Evolutionary conservation across 2,113 vertebrate genomes (phyloP), one percentile per base, ranked within the genome.

Genomic region (Gobiocypris rarus): DNA sequence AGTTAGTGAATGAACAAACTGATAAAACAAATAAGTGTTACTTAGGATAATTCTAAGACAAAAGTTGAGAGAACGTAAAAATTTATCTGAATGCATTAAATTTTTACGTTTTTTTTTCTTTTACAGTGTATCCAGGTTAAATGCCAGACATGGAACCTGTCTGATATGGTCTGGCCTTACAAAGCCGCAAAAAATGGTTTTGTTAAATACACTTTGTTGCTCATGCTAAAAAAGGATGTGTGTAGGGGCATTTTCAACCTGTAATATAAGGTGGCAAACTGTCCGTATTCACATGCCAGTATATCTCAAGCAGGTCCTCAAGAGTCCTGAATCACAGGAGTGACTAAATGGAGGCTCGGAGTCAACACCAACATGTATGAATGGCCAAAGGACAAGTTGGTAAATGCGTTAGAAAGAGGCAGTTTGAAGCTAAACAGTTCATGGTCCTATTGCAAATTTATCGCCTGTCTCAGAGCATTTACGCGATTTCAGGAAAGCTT

Each of bases 361-460:
- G 81, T 82, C 87, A 88, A 82, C 7, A 84, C 45, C 43, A 86
- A 67, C 31, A 34, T 75, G 80, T 75, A 86, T 90, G 90, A 90
- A 92, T 89, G 90, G 90, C 90, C 88, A 92, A 90, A 80, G 34
- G 83, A 80, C 82, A 86, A 89, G 86, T 41, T 58, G 89, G 85
- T 86, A 88, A 76, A 34, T 50, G 71, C 8, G 28, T 82, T 67
- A 61, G 45, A 70, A 73, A 67, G 61, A 61, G 59, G 73, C 61
- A 59, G 59, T 63, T 80, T 74, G 48, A 82, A 14, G 84, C 81
- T 59, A 81, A 87, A 75, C 76, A 80, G 54, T 85, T 75, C 75
- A 70, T 54, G 13, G 58, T 73, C 22, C 63, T 28, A 71, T 59
- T 63, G 38, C 41, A 61, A 34, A 79, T 81, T 22, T 81, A 67